These are phyloP conservation scores for Hormaphis cornu DNA, from an alignment of 1,140 invertebrate species.

Conservation along the genomic window DNA sequence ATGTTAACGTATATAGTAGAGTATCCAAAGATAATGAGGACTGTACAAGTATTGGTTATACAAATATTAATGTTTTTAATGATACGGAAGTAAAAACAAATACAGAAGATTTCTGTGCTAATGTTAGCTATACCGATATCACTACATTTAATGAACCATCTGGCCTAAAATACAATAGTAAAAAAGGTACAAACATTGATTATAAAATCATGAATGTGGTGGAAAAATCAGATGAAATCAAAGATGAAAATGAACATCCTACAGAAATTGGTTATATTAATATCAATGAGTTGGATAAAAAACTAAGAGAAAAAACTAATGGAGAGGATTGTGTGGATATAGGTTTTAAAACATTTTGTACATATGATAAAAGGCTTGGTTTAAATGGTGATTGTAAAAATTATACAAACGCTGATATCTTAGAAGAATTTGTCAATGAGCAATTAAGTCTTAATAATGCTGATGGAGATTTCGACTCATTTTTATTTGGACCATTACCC, in stretches of 20 bases:
- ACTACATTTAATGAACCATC: background rate
- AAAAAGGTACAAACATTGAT: background rate
- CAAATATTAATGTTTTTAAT: background rate
- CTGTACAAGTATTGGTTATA: background rate
- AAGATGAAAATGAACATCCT: background rate
- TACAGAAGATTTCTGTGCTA: background rate
- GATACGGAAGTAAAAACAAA: background rate
- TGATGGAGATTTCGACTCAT: constrained; percentile 28
- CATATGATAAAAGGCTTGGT: background rate
- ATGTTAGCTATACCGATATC: constrained; percentile 5
- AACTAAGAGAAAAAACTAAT: background rate
- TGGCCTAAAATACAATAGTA: background rate
- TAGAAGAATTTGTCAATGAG: constrained; percentile 26
- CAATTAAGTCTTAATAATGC: constrained; percentile 11
- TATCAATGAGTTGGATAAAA: background rate
- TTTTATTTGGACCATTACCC: constrained; percentile 61
- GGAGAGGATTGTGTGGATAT: background rate
- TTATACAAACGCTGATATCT: constrained; percentile 13
- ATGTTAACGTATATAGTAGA: background rate
- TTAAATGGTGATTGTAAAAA: constrained; percentile 13
- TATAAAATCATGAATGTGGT: background rate
- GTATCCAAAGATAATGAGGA: background rate
- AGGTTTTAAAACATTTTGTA: constrained; percentile 1
- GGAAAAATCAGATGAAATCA: background rate
- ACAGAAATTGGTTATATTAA: background rate